A percentile compares a stretch with the other conserved stretches of the same genome.
These are phyloP conservation scores for Eumeta japonica DNA, from an alignment of 1,140 invertebrate genomes.

Conservation along the genomic window DNA sequence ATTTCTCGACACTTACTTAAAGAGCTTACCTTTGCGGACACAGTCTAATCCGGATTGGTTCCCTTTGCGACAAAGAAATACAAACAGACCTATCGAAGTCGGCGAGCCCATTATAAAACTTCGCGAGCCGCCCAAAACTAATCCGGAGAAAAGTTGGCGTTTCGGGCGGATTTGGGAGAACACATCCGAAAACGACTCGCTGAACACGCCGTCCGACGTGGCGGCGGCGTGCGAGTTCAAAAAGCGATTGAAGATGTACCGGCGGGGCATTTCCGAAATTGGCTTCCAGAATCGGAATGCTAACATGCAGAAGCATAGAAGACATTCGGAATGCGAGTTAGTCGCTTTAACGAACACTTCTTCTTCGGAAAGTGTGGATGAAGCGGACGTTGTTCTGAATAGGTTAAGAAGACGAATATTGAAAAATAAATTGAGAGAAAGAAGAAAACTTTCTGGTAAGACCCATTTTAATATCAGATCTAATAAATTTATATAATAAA, in stretches of 20 bases:
- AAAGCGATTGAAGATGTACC: conserved; percentile 51
- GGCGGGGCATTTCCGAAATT: conserved; percentile 50
- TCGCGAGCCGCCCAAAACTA: conserved; percentile 20
- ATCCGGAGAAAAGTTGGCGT: conserved; percentile 19
- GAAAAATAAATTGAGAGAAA: conserved; percentile 51
- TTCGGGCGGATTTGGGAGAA: conserved; percentile 24
- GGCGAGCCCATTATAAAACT: conserved; percentile 18
- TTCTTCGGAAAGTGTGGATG: conserved; percentile 54
- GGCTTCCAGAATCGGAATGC: conserved; percentile 26
- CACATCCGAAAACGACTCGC: conserved; percentile 38
- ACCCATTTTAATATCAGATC: conserved; percentile 6
- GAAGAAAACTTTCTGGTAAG: conserved; percentile 32
- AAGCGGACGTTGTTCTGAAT: conserved; percentile 52
- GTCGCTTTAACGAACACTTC: conserved; percentile 34
- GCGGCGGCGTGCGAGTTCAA: conserved; percentile 47
- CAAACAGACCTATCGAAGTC: conserved; percentile 28
- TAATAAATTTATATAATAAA: neutral
- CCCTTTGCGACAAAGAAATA: conserved; percentile 32
- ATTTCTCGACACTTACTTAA: conserved; percentile 54
- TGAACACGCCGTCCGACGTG: conserved; percentile 42
- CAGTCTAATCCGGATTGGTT: conserved; percentile 43
- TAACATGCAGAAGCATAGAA: conserved; percentile 28
- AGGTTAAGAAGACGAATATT: conserved; percentile 52
- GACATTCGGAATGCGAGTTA: conserved; percentile 37
- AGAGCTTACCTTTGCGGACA: conserved; percentile 45